Conservation (phyloP, 92 coral and sea anemone species). For the Siderastrea siderea region DNA sequence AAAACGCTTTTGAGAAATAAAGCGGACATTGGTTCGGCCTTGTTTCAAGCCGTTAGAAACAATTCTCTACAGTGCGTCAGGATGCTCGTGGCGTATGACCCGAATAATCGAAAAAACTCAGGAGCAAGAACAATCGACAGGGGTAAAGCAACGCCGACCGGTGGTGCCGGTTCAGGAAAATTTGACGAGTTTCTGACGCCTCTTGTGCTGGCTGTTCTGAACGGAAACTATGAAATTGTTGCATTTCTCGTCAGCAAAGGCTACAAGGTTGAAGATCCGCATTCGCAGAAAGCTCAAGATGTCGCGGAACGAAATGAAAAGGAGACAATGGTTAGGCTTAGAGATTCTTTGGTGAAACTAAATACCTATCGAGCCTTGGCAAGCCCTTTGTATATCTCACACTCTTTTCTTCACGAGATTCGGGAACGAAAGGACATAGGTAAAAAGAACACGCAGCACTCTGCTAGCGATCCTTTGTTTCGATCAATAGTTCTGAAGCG, state of each 20-base stretch:
- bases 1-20: slow-evolving; percentile 57
- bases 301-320: slow-evolving; percentile 35
- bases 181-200: slow-evolving; percentile 78
- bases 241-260: slow-evolving; percentile 79
- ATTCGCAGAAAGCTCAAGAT: slow-evolving; percentile 60
- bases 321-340: slow-evolving; percentile 71
- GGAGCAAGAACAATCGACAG: not conserved
- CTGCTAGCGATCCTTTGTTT: slow-evolving; percentile 75
- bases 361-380: slow-evolving; percentile 87
- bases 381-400: slow-evolving; percentile 83
- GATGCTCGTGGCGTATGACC: slow-evolving; percentile 67
- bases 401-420: slow-evolving; percentile 46
- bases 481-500: slow-evolving; percentile 75
- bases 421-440: slow-evolving; percentile 21
- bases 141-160: not conserved
- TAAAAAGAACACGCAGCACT: not conserved
- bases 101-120: slow-evolving; percentile 21
- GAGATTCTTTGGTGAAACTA: slow-evolving; percentile 76
- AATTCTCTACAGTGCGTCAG: slow-evolving; percentile 74
- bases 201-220: slow-evolving; percentile 82
- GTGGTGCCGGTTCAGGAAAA: slow-evolving; percentile 16
- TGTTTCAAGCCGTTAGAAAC: slow-evolving; percentile 82
- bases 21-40: slow-evolving; percentile 76
- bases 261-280: slow-evolving; percentile 76
- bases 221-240: slow-evolving; percentile 81